Conservation (phyloP, 2,113 vertebrate species). For the Thermophis baileyi region DNA sequence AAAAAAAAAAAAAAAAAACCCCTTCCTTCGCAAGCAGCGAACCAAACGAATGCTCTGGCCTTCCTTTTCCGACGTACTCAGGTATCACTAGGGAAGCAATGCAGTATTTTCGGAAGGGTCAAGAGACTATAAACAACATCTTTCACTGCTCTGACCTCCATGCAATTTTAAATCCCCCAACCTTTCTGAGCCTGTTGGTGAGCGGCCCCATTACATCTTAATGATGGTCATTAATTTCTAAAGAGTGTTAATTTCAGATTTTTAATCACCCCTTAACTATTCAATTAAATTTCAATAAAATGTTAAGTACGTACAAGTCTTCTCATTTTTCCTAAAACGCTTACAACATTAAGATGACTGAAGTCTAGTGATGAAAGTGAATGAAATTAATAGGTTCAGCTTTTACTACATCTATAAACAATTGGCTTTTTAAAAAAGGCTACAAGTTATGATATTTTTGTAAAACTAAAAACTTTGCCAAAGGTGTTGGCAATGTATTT, state of each 20-base stretch:
- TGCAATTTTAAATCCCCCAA: constrained; percentile 87
- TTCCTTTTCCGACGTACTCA: no score
- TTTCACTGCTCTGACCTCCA: constrained; percentile 84
- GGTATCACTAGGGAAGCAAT: no score
- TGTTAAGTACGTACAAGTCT: constrained; percentile 87
- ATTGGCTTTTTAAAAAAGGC: constrained; percentile 48
- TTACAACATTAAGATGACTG: constrained; percentile 78
- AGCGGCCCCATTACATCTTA: constrained; percentile 92
- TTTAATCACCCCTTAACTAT: constrained; percentile 92
- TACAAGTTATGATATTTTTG: constrained; percentile 32
- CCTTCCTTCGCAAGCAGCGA: no score
- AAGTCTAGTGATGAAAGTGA: constrained; percentile 75
- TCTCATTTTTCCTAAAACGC: constrained; percentile 86
- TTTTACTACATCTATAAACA: constrained; percentile 57
- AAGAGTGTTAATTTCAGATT: constrained; percentile 95
- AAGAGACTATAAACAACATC: constrained; percentile 81
- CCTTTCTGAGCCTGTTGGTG: constrained; percentile 82
- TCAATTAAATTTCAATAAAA: constrained; percentile 95
- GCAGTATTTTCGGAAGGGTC: no score
- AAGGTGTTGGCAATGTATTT: constrained; percentile 13
- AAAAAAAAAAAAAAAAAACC: constrained; percentile 58
- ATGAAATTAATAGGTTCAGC: constrained; percentile 69
- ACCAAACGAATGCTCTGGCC: no score
- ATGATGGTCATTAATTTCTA: constrained; percentile 90
- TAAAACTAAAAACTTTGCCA: constrained; percentile 39